Conservation (phyloP, 2,888 invertebrate species). For the Lypha dubia region DNA sequence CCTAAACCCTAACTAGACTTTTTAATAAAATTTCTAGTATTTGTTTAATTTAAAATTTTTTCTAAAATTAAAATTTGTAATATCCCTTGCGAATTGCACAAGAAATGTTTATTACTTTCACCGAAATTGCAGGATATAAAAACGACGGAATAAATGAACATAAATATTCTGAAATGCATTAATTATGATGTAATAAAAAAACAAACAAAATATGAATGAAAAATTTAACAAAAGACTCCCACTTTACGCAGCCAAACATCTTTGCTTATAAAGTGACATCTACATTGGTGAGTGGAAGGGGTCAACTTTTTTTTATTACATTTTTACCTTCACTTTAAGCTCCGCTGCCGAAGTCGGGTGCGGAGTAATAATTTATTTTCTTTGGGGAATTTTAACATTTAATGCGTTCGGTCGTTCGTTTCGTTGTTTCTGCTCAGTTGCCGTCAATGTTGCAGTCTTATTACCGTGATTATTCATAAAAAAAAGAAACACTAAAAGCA, state of each 20-base stretch:
- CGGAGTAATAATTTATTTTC: conserved; percentile 71
- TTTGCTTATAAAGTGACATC: conserved; percentile 45
- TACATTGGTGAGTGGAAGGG: conserved; percentile 3
- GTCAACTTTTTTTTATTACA: not conserved
- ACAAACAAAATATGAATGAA: conserved; percentile 19
- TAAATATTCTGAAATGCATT: conserved; percentile 66
- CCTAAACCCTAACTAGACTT: not conserved
- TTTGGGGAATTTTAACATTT: conserved; percentile 71
- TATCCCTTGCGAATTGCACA: conserved; percentile 31
- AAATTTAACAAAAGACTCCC: conserved; percentile 47
- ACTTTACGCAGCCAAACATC: conserved; percentile 3
- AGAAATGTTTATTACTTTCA: conserved; percentile 38
- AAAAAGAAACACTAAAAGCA: conserved; percentile 49
- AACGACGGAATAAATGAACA: conserved; percentile 45
- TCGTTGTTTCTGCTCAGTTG: conserved; percentile 21
- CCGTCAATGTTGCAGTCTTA: conserved; percentile 73
- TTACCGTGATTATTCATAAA: conserved; percentile 73
- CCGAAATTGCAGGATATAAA: not conserved
- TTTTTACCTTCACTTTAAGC: not conserved
- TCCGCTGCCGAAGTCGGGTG: conserved; percentile 30
- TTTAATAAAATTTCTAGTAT: not conserved
- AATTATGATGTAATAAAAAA: conserved; percentile 62
- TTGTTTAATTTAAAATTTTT: conserved; percentile 18
- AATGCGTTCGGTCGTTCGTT: conserved; percentile 57
- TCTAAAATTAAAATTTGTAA: conserved; percentile 20